Evolutionary conservation across 2,888 invertebrate genomes (phyloP), one percentile per base, ranked within the genome.

Genomic region (Spilarctia lutea): DNA sequence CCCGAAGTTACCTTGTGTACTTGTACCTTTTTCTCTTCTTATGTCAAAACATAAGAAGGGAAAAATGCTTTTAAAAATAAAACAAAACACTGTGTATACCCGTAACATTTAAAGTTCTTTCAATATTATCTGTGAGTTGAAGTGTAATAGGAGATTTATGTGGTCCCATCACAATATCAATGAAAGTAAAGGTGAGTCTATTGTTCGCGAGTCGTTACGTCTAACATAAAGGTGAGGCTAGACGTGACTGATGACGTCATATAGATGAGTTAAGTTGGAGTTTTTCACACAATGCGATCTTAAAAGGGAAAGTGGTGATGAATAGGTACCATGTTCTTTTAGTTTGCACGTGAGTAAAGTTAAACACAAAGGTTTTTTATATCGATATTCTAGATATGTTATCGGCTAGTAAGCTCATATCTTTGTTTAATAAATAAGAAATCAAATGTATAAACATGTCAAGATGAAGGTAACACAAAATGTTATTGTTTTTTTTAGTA

Each of bases 91-190:
- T n/a, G 66, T 16, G 18, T 45, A 10, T 42, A 42, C 16, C 24
- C 24, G 24, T 27, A 71, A 73, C 71, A 42, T 45, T 42, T 42
- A 42, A 68, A 68, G 45, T 30, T 16, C 75, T 74, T 76, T 77
- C 84, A 84, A 84, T 79, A 84, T 83, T 86, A 87, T 87, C 82
- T 77, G 73, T 75, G 79, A 82, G 84, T 85, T 35, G 78, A 77
- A 69, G 74, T 77, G 82, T 82, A 82, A 80, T 85, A 77, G 56
- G 56, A 84, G 85, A 88, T 87, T 88, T 87, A 88, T 88, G 84
- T 81, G 52, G 76, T 71, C 82, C 76, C 85, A 84, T 86, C 80
- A 83, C 80, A 77, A 63, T 71, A 74, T 69, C 68, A 74, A 65
- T 74, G 69, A 69, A 74, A 30, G 69, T 48, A 35, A 60, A 35